Percentiles rank a stretch among this genome's conserved stretches.
phyloP scores from a whole-genome alignment of 2,888 invertebrate genomes.

The Tigriopus californicus region DNA sequence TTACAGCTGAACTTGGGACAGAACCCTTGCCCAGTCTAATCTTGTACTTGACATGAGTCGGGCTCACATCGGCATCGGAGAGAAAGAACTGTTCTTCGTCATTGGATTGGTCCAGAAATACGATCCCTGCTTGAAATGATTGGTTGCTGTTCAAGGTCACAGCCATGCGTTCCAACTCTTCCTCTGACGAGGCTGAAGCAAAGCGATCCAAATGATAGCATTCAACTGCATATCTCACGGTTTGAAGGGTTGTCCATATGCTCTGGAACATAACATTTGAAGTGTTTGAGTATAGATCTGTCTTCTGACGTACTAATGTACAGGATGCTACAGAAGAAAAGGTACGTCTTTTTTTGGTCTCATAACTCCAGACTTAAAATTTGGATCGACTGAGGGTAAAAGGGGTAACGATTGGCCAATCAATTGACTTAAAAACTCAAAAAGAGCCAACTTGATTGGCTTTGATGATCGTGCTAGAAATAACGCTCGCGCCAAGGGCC shows the following conservation, averaged over 20 bases:
- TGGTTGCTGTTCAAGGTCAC: background rate
- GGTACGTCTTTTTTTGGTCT: too few relatives aligned
- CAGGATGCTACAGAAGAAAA: too few relatives aligned
- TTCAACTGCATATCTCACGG: background rate
- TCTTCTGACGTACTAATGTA: too few relatives aligned
- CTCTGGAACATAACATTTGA: background rate
- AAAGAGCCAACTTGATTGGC: too few relatives aligned
- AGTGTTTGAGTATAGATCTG: too few relatives aligned
- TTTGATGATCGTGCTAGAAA: too few relatives aligned
- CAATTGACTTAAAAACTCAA: too few relatives aligned
- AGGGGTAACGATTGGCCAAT: too few relatives aligned
- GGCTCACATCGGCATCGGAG: too few relatives aligned
- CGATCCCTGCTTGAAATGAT: background rate
- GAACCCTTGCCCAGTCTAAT: background rate
- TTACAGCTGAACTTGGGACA: background rate
- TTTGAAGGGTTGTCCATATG: background rate
- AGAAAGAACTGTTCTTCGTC: background rate
- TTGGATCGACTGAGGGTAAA: too few relatives aligned
- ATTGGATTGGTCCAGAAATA: background rate
- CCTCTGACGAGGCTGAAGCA: background rate
- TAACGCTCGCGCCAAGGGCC: too few relatives aligned
- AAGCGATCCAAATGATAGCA: background rate
- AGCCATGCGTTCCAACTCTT: background rate
- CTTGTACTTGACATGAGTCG: conserved; percentile 8
- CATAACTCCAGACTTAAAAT: too few relatives aligned